These are phyloP conservation scores for Podilymbus podiceps DNA, from an alignment of 2,113 vertebrate species.

Conservation along the genomic window DNA sequence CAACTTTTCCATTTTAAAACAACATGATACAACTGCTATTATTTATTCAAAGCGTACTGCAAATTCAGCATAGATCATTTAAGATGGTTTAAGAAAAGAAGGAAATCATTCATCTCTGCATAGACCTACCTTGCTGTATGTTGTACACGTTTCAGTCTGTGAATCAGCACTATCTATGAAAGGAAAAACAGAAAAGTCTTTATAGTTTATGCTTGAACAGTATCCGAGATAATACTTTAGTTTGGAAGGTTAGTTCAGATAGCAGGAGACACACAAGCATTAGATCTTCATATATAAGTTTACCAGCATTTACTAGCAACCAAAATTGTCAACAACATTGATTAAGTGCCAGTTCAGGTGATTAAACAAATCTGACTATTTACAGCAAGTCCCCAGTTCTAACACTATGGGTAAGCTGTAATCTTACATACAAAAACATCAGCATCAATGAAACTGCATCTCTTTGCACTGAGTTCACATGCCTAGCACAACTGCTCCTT, in stretches of 20 bases:
- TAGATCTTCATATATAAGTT: background rate
- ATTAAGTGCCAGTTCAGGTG: background rate
- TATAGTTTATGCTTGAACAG: background rate
- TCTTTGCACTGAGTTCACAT: background rate
- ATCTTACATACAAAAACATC: background rate
- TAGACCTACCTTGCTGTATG: conserved; percentile 91
- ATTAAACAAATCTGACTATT: background rate
- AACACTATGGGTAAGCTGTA: background rate
- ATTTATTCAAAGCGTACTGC: background rate
- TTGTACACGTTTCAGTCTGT: conserved; percentile 88
- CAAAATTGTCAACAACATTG: background rate
- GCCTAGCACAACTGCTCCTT: background rate
- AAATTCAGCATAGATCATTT: background rate
- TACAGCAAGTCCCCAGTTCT: background rate
- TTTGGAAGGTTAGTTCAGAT: background rate
- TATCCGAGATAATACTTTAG: background rate
- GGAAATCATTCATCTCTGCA: background rate
- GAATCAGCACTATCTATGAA: conserved; percentile 82
- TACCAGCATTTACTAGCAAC: background rate
- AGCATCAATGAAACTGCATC: background rate
- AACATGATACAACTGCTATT: background rate
- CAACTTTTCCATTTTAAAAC: background rate
- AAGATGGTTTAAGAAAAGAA: background rate
- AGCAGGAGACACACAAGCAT: background rate
- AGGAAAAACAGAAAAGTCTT: background rate